Base-by-base conservation (phyloP, 1,140 invertebrate species). In the Medauroidea extradentata region DNA sequence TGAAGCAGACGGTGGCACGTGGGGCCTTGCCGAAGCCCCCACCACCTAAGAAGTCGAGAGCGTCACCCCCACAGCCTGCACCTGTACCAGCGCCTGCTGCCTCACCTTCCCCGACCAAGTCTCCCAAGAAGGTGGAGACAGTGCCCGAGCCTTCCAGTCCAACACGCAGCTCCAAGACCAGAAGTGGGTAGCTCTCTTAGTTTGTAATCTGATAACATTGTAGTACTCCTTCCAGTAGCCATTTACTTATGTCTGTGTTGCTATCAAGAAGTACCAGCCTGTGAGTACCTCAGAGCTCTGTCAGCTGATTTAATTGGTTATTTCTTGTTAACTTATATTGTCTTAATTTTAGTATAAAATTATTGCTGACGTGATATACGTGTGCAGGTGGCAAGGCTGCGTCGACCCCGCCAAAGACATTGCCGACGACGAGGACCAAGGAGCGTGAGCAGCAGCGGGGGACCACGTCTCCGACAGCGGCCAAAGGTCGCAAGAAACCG, bases 81-180 rank as follows among this genome's bases (percentile, higher is more conserved):
- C 29, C 29, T 11, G n/a, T n/a, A n/a, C 24, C 52, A 13, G 39
- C 25, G 14, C 13, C 44, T 7, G 53, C 29, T 21, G 23, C 41
- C n/a, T 16, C 39, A 14, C 39, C 53, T 11, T 44, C 23, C 14
- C 21, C 48, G 14, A 19, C 48, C 14, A 50, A 27, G 48, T 25
- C 23, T 25, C 21, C 41, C 24, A 41, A 46, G 53, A 55, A 55
- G 38, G 16, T 23, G 7, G 53, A 55, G 42, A 5, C 39, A 14
- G 23, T 25, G 11, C 25, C 38, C 8, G 56, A 57, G 24, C 19
- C 21, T 23, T 39, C 34, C 48, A 19, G 46, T 19, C 51, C 58
- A 14, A 53, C 58, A 41, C 29, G 58, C 19, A 41, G 51, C 3
- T 29, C 58, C 25, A 60, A 54, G 41, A 55, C 58, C 25, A 53